phyloP scores from a whole-genome alignment of 2,113 vertebrate species.

The Puffinus mauretanicus region DNA sequence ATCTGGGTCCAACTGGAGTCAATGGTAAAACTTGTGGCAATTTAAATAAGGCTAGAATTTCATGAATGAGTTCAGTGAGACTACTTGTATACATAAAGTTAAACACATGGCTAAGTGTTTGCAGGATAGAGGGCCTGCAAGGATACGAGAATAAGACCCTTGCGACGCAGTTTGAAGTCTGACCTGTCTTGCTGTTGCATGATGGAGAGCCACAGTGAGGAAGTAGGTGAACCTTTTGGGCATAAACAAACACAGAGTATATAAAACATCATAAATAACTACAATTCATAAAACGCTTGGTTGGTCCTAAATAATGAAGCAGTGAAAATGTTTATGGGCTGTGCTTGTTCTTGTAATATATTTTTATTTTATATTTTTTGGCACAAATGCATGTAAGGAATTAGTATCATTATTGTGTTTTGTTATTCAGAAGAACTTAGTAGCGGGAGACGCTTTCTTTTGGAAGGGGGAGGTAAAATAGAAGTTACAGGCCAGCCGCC shows the following conservation, averaged over 20 bases:
- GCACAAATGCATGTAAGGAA: not conserved
- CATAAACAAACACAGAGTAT: not conserved
- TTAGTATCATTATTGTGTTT: not conserved
- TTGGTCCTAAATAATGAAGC: constrained; percentile 35
- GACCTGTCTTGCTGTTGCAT: not conserved
- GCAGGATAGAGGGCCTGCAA: not conserved
- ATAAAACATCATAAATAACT: not conserved
- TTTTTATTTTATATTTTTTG: constrained; percentile 24
- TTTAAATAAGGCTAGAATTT: constrained; percentile 27
- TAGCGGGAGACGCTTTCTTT: not conserved
- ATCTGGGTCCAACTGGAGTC: constrained; percentile 1
- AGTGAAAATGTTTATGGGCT: constrained; percentile 23
- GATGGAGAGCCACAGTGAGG: not conserved
- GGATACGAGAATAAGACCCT: not conserved
- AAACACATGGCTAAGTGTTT: constrained; percentile 26
- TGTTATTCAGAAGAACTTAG: not conserved
- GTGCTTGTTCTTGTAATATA: not conserved
- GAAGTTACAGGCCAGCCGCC: not conserved
- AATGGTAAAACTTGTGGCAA: not conserved
- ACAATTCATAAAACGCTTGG: constrained; percentile 18
- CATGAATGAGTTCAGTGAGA: constrained; percentile 40
- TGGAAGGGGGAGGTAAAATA: not conserved
- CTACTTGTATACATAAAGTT: not conserved
- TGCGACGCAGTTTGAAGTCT: not conserved
- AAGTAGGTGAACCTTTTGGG: not conserved